phyloP scores from a whole-genome alignment of 2,113 vertebrate genomes.

The Syngnathoides biaculeatus region DNA sequence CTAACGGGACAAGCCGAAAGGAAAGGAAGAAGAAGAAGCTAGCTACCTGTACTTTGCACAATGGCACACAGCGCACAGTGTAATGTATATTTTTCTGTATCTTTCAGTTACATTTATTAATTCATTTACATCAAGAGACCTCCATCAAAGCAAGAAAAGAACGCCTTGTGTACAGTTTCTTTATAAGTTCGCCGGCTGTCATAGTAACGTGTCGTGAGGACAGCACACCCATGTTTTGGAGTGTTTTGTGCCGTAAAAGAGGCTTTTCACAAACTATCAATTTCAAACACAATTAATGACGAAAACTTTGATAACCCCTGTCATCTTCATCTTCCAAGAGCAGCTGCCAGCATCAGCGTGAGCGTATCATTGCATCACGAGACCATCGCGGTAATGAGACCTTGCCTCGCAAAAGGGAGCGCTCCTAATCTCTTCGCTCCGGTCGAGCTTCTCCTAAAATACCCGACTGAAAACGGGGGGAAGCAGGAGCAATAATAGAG shows the following conservation, averaged over 20 bases:
- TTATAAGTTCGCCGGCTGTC: too few species aligned
- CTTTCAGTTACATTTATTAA: too few species aligned
- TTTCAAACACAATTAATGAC: neutral
- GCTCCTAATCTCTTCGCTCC: constrained; percentile 52
- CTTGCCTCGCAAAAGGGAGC: constrained; percentile 45
- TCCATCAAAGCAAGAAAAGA: too few species aligned
- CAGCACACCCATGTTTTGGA: neutral
- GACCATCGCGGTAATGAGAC: constrained; percentile 61
- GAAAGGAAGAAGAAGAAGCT: too few species aligned
- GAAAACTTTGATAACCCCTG: neutral
- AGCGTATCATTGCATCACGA: constrained; percentile 48
- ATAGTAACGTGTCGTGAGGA: too few species aligned
- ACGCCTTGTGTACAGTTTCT: too few species aligned
- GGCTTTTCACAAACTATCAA: neutral
- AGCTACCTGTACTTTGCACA: too few species aligned
- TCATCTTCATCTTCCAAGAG: neutral
- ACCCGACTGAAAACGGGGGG: constrained; percentile 31
- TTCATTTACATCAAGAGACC: too few species aligned
- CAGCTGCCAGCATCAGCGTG: constrained; percentile 22
- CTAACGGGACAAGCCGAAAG: too few species aligned
- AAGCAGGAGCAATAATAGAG: constrained; percentile 15
- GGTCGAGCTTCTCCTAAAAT: constrained; percentile 40
- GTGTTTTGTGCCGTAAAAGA: neutral
- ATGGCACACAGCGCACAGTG: too few species aligned
- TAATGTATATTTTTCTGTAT: too few species aligned